Percentiles rank a stretch among this genome's conserved stretches.
These are phyloP conservation scores for Carabus problematicus DNA, from an alignment of 2,888 invertebrate species.

Conservation along the genomic window DNA sequence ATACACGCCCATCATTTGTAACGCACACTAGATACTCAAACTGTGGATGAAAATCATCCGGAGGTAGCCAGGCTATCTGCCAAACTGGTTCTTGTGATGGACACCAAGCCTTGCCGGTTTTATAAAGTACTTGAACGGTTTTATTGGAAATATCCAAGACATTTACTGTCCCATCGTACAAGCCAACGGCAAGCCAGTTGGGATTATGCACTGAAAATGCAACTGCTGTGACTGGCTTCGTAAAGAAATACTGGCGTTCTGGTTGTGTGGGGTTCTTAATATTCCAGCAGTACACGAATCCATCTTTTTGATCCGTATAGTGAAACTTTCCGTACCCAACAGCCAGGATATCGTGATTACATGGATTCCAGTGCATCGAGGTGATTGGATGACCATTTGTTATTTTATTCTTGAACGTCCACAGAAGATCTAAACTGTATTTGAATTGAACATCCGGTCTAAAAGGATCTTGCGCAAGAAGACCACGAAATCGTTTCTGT, in stretches of 20 bases:
- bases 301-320: conserved; percentile 65
- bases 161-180: conserved; percentile 74
- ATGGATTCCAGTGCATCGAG: conserved; percentile 70
- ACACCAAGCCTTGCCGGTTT: conserved; percentile 65
- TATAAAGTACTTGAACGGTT: conserved; percentile 62
- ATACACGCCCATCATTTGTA: conserved; percentile 65
- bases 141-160: conserved; percentile 74
- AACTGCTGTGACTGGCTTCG: conserved; percentile 70
- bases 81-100: conserved; percentile 73
- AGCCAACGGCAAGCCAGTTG: conserved; percentile 77
- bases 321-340: conserved; percentile 76
- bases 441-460: conserved; percentile 70
- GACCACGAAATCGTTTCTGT: conserved; percentile 75
- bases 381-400: conserved; percentile 66
- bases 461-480: conserved; percentile 67
- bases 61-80: conserved; percentile 68
- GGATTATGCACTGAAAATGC: conserved; percentile 74
- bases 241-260: conserved; percentile 71
- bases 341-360: conserved; percentile 75
- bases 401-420: conserved; percentile 67
- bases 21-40: conserved; percentile 65
- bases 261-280: conserved; percentile 82
- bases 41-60: conserved; percentile 54
- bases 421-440: conserved; percentile 71
- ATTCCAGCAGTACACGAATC: conserved; percentile 79